Evolutionary conservation across 2,888 invertebrate genomes (phyloP).

Genomic region (Tipula unca): DNA sequence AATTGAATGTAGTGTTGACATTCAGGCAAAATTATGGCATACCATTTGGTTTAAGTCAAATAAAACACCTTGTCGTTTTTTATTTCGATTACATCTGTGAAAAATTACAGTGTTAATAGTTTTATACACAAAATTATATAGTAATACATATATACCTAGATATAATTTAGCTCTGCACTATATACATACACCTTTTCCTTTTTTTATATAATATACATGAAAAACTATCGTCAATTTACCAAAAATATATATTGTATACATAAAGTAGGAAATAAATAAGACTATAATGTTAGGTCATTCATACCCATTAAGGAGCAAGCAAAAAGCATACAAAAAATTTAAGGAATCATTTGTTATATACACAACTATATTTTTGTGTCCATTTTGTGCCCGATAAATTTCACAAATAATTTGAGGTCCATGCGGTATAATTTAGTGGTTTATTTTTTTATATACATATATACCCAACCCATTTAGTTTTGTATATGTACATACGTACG

Average conservation of each 20-base stretch:
- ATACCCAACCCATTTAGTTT: neutral
- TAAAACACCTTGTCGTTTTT: neutral
- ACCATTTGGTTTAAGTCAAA: neutral
- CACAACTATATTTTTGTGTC: neutral
- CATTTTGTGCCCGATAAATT: neutral
- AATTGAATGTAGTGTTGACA: neutral
- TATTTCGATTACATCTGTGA: neutral
- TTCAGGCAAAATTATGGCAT: neutral
- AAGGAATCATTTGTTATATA: neutral
- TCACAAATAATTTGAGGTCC: neutral
- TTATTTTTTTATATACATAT: neutral
- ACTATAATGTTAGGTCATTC: neutral
- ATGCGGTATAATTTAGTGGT: slow-evolving; percentile 16
- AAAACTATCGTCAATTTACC: neutral
- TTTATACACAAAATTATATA: neutral
- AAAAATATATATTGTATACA: neutral
- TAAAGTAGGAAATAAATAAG: neutral
- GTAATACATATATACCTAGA: no score
- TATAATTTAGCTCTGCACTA: neutral
- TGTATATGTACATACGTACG: neutral
- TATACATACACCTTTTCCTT: neutral
- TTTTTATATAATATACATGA: neutral
- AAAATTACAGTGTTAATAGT: neutral
- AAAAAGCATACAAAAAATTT: neutral
- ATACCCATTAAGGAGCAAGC: neutral